Evolutionary conservation across 2,797 vertebrate species (phyloP).

Genomic region (Rhynchotus rufescens): DNA sequence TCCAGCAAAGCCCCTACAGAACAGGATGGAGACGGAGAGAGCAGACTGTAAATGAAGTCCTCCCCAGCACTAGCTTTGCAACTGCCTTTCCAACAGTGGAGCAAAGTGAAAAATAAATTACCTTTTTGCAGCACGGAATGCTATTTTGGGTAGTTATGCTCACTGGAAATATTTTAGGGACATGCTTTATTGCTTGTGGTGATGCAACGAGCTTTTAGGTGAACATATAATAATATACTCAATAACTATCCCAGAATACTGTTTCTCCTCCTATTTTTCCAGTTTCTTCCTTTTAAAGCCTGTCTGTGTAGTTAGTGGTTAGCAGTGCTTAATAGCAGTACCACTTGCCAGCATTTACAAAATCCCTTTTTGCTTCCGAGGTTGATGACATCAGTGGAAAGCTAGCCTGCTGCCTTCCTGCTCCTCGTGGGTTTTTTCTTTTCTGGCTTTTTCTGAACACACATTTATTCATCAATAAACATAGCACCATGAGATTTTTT

Average conservation of each 20-base stretch:
- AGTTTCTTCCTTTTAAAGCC: background rate
- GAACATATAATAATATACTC: background rate
- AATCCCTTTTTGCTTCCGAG: background rate
- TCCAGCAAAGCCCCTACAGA: background rate
- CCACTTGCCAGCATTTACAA: slow-evolving; percentile 2
- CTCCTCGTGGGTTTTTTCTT: background rate
- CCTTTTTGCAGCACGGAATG: background rate
- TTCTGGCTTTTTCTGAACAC: background rate
- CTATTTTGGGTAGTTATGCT: background rate
- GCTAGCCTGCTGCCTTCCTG: background rate
- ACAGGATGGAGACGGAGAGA: background rate
- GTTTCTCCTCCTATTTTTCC: background rate
- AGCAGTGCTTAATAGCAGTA: slow-evolving; percentile 1
- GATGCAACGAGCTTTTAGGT: background rate
- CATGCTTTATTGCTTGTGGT: background rate
- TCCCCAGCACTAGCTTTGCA: rapidly evolving
- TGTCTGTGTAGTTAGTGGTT: slow-evolving; percentile 15
- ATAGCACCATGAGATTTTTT: background rate
- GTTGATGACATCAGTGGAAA: background rate
- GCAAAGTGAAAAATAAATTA: background rate
- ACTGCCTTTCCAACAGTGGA: background rate
- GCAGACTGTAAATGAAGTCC: background rate
- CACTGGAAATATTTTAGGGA: background rate
- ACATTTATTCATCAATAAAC: background rate
- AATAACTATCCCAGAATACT: background rate